These are phyloP conservation scores for Liolophura sinensis DNA, from an alignment of 1,140 invertebrate genomes.

Conservation along the genomic window DNA sequence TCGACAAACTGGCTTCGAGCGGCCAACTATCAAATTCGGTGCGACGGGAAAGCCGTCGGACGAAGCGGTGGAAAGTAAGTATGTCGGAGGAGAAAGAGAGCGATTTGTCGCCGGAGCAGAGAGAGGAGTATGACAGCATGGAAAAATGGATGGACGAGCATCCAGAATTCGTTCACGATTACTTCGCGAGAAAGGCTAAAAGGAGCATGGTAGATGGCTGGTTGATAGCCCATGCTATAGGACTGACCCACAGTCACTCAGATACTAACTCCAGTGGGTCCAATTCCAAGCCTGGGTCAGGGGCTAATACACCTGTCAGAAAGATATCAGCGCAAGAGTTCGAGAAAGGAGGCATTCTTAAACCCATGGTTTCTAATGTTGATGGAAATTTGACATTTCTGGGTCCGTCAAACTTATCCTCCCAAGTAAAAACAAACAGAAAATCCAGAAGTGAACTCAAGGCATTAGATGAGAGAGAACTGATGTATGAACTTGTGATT, in stretches of 20 bases:
- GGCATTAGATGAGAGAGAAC: constrained; percentile 88
- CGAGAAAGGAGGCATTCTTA: constrained; percentile 84
- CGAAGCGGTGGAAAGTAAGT: constrained; percentile 6
- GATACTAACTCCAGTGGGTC: constrained; percentile 59
- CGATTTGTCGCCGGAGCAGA: constrained; percentile 10
- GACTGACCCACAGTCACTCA: constrained; percentile 69
- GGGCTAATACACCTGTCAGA: constrained; percentile 73
- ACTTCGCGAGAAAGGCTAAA: constrained; percentile 92
- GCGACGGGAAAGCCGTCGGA: constrained; percentile 14
- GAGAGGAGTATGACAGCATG: constrained; percentile 47
- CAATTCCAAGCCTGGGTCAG: constrained; percentile 54
- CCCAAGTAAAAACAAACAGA: constrained; percentile 25
- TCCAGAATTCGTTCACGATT: constrained; percentile 91
- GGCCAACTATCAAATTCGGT: constrained; percentile 17
- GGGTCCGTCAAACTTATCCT: constrained; percentile 49
- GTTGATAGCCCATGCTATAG: constrained; percentile 70
- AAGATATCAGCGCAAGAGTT: constrained; percentile 97
- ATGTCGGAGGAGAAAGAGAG: constrained; percentile 7
- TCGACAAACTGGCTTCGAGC: constrained; percentile 38
- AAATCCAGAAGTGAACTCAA: constrained; percentile 74
- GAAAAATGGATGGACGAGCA: constrained; percentile 89
- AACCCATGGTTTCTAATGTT: constrained; percentile 85
- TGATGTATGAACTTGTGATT: constrained; percentile 95
- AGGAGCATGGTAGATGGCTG: constrained; percentile 88
- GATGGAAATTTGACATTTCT: constrained; percentile 90